These are phyloP conservation scores for Cynocephalus volans DNA, from an alignment of 2,113 vertebrate genomes.

Conservation along the genomic window DNA sequence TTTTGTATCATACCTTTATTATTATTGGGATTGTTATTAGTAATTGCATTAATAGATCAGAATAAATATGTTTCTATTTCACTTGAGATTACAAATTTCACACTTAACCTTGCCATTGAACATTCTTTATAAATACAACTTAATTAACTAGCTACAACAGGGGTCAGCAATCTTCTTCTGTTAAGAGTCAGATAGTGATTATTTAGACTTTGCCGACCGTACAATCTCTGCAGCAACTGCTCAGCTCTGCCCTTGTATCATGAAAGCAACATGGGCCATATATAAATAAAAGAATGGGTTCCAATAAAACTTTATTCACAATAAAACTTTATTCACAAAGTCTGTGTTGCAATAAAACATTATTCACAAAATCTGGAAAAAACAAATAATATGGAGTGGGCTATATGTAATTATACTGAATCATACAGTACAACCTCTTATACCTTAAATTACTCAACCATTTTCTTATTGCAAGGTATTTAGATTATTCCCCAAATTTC, in stretches of 20 bases:
- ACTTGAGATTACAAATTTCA: not conserved
- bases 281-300: not conserved
- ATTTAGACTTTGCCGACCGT: not conserved
- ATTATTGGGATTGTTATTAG: not conserved
- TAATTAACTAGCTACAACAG: not conserved
- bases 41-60: not conserved
- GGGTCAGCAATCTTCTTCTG: not conserved
- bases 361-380: not conserved
- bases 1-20: not conserved
- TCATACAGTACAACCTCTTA: not conserved
- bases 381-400: not conserved
- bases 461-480: not conserved
- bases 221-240: not conserved
- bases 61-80: constrained; percentile 16
- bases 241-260: not conserved
- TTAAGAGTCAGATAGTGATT: not conserved
- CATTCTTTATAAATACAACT: not conserved
- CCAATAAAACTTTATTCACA: constrained; percentile 9
- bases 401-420: too few species aligned
- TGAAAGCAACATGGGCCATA: not conserved
- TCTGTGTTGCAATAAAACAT: not conserved
- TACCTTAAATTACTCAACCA: not conserved
- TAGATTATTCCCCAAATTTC: not conserved
- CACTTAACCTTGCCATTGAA: not conserved
- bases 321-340: constrained; percentile 8